Percentiles rank a stretch among this genome's conserved stretches.
phyloP scores from a whole-genome alignment of 2,113 vertebrate species.

The Lagopus leucura region DNA sequence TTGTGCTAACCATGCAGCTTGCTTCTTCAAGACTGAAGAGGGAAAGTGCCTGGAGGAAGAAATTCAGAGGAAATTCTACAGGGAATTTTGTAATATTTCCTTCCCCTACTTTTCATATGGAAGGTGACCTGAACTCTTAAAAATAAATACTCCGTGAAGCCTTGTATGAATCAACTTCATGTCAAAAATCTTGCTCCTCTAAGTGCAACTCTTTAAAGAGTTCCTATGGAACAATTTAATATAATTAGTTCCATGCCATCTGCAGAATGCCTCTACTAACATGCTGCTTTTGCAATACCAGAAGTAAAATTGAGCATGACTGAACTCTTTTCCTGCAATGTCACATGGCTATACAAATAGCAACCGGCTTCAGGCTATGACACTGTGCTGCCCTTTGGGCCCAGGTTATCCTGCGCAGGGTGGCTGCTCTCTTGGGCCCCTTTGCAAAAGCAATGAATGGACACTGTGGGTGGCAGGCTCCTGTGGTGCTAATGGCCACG shows the following conservation, averaged over 20 bases:
- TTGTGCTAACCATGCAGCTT: neutral
- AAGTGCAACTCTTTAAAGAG: neutral
- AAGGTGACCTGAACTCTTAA: neutral
- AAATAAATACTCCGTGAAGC: conserved; percentile 4
- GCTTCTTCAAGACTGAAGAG: neutral
- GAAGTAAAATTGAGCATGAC: conserved; percentile 40
- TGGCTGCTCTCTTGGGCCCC: neutral
- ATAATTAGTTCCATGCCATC: neutral
- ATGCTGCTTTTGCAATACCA: conserved; percentile 21
- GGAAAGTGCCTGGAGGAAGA: neutral
- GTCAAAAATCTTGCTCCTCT: neutral
- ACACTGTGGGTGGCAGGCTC: conserved; percentile 50
- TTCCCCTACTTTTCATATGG: neutral
- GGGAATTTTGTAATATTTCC: neutral
- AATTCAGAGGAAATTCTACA: neutral
- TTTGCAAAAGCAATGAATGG: conserved; percentile 33
- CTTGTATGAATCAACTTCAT: neutral
- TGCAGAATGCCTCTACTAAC: neutral
- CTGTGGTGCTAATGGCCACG: neutral
- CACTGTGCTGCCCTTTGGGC: neutral
- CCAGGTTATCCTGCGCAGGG: conserved; percentile 18
- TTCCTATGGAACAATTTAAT: neutral
- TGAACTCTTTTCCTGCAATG: conserved; percentile 32
- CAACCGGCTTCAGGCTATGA: conserved; percentile 13
- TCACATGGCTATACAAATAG: conserved; percentile 1